A percentile compares a stretch with the other conserved stretches of the same genome.
These are phyloP conservation scores for Thalassophryne amazonica DNA, from an alignment of 2,797 vertebrate species.

Conservation along the genomic window DNA sequence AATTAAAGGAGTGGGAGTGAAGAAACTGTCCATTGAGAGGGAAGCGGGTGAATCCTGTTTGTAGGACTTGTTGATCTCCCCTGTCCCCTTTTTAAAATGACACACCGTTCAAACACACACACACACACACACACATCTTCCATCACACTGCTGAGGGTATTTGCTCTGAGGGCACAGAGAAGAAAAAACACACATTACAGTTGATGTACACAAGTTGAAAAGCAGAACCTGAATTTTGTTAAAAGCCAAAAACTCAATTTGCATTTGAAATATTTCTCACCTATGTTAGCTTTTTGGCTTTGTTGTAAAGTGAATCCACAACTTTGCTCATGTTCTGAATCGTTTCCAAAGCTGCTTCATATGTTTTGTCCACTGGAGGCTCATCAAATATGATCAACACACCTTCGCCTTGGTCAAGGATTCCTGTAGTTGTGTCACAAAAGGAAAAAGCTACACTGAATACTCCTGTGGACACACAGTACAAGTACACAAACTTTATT, in stretches of 20 bases:
- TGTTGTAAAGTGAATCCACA: conserved; percentile 99
- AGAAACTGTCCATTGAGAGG: conserved; percentile 82
- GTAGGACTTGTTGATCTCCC: conserved; percentile 66
- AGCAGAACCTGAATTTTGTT: too few species aligned
- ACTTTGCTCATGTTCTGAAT: conserved; percentile 99
- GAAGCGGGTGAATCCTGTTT: conserved; percentile 78
- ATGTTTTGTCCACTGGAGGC: conserved; percentile 98
- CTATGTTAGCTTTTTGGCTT: conserved; percentile 99
- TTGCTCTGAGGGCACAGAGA: conserved; percentile 61
- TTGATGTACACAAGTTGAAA: neutral
- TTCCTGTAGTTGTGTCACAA: conserved; percentile 74
- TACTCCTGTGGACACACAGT: too few species aligned
- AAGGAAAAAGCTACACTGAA: neutral
- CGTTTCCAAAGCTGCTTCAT: conserved; percentile 96
- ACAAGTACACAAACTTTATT: neutral
- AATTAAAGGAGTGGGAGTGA: conserved; percentile 61
- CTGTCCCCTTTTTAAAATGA: conserved; percentile 76
- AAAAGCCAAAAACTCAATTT: too few species aligned
- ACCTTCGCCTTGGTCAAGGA: conserved; percentile 98
- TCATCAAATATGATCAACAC: conserved; percentile 98
- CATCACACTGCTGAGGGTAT: conserved; percentile 57
- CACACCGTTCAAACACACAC: conserved; percentile 80
- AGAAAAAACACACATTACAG: neutral
- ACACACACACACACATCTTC: conserved; percentile 78
- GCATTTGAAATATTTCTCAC: conserved; percentile 62